Evolutionary conservation across 2,888 invertebrate genomes (phyloP).

Genomic region (Xanthia togata): DNA sequence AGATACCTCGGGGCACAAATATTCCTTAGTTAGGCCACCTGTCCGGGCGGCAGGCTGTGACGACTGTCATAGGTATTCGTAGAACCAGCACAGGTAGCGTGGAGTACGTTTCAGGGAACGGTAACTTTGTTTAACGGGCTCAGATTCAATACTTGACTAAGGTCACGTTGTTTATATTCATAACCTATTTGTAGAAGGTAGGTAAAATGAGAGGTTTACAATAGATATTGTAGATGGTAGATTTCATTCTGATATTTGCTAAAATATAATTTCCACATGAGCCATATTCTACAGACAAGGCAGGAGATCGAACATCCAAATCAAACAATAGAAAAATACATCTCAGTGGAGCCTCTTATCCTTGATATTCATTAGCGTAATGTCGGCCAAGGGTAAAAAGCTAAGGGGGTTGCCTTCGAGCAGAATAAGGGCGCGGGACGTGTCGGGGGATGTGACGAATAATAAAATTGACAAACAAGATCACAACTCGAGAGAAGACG

Average conservation of each 20-base stretch:
- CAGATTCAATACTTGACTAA: conserved; percentile 12
- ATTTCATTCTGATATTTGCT: background rate
- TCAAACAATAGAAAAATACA: conserved; percentile 39
- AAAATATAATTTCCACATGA: background rate
- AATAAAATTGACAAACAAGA: conserved; percentile 60
- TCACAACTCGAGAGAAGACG: conserved; percentile 47
- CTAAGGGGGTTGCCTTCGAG: conserved; percentile 60
- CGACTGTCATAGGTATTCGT: conserved; percentile 6
- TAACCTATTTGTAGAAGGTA: background rate
- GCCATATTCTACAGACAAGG: background rate
- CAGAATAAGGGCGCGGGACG: conserved; percentile 58
- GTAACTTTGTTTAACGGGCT: background rate
- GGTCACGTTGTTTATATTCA: background rate
- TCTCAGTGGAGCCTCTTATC: conserved; percentile 42
- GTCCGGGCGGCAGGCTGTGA: conserved; percentile 3
- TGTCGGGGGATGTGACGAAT: conserved; percentile 59
- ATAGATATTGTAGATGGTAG: background rate
- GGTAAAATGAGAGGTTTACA: background rate
- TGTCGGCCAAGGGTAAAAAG: conserved; percentile 57
- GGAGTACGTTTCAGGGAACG: background rate
- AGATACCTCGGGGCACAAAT: conserved; percentile 24
- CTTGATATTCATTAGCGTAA: conserved; percentile 60
- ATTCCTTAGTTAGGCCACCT: conserved; percentile 31
- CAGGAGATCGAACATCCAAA: background rate
- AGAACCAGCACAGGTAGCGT: background rate